Base-by-base conservation (phyloP, 2,888 invertebrate genomes). In the Drosophila birchii region DNA sequence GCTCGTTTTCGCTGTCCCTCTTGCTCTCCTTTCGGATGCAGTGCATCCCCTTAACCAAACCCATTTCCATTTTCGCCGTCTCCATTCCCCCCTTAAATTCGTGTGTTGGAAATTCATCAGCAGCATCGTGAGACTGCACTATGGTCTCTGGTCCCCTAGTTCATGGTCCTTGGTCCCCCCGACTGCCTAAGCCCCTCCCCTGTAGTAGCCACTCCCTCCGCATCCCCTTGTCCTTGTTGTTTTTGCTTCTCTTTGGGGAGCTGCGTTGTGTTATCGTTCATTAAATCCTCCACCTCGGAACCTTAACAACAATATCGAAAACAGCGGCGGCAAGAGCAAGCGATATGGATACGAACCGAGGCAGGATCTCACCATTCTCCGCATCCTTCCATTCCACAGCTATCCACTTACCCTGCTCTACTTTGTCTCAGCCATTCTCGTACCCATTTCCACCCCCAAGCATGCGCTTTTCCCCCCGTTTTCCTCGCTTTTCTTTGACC, bases 211-310 rank as follows among this genome's bases (percentile, higher is more conserved):
- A 1, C 12, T 34, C n/a, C 36, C 16, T 18, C 5, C n/a, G 16
- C 12, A 12, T 14, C 8, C 36, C n/a, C 12, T 18, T 62, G 53
- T 53, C 23, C 14, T 53, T 23, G 51, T 36, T 45, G 45, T 45
- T 45, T 34, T 51, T 51, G 51, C 23, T 36, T 23, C 51, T 36
- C 51, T 36, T 53, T 23, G 51, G 51, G 36, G 47, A 47, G 47
- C 51, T 53, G 51, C 36, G 34, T 67, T 74, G 77, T 75, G 85
- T 79, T 87, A 82, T 87, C 88, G 82, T 84, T 87, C 86, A 84
- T 87, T 84, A 85, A 84, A 84, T 84, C 88, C 88, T 82, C 86
- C 84, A 84, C 86, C 86, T 80, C 78, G 69, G 74, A 69, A 68
- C 76, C 75, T 75, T 63, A 85, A 86, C 80, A 85, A 80, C 82